Conservation (phyloP, 2,797 vertebrate genomes). For the Nasua narica region DNA sequence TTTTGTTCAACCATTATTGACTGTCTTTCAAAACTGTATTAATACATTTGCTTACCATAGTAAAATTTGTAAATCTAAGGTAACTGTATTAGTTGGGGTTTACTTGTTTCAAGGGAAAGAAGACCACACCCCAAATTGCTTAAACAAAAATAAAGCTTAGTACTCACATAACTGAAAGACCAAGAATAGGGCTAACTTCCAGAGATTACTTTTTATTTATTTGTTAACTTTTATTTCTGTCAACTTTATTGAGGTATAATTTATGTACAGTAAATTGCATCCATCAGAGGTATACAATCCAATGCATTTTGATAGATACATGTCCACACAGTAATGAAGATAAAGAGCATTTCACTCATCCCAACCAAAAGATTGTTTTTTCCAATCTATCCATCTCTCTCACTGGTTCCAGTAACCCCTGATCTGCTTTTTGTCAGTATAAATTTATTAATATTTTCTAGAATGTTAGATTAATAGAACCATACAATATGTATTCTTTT, state of each 20-base stretch:
- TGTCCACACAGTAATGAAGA: not conserved
- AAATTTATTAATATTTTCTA: not conserved
- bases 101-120: not conserved
- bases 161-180: not conserved
- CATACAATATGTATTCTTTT: not conserved
- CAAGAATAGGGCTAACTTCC: not conserved
- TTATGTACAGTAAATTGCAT: not conserved
- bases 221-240: not conserved
- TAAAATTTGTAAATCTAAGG: not conserved
- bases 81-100: not conserved
- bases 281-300: not conserved
- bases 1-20: slow-evolving; percentile 10
- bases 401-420: not conserved
- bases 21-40: slow-evolving; percentile 7
- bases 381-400: not conserved
- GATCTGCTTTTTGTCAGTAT: not conserved
- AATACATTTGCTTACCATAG: not conserved
- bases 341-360: not conserved
- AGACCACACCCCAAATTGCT: not conserved
- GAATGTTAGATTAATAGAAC: not conserved
- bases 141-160: not conserved
- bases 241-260: not conserved
- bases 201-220: not conserved
- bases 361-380: not conserved
- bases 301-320: not conserved